These are phyloP conservation scores for Malurus splendens DNA, from an alignment of 2,797 vertebrate genomes.

Conservation along the genomic window DNA sequence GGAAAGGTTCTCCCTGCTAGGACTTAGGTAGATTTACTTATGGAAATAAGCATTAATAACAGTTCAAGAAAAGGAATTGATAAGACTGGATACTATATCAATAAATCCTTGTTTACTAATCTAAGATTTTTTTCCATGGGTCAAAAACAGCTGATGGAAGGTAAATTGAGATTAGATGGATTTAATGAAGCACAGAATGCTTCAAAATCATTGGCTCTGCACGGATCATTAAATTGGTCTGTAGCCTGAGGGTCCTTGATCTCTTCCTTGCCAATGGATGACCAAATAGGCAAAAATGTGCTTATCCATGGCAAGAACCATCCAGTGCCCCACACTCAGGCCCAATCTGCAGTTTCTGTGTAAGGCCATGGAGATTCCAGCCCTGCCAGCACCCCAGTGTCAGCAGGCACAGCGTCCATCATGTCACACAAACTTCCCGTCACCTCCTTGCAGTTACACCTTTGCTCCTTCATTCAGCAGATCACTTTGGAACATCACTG, in stretches of 20 bases:
- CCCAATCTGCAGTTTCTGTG: background rate
- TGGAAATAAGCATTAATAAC: background rate
- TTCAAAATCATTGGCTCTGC: background rate
- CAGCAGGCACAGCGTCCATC: background rate
- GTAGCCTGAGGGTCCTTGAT: background rate
- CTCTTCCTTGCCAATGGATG: background rate
- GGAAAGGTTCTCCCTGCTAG: background rate
- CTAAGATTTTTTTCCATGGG: background rate
- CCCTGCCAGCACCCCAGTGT: background rate
- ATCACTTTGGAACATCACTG: background rate
- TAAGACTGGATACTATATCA: background rate
- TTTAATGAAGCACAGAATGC: background rate
- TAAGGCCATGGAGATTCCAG: background rate
- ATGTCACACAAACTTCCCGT: rapidly evolving
- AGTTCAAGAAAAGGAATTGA: background rate
- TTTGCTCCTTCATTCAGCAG: background rate
- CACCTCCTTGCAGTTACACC: background rate
- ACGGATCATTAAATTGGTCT: background rate
- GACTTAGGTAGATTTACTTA: background rate
- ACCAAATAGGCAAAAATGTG: background rate
- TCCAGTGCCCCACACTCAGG: rapidly evolving
- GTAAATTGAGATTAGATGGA: background rate
- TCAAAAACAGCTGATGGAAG: background rate
- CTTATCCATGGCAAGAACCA: background rate
- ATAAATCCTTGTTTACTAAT: background rate